Conservation (phyloP, 1,140 invertebrate species). For the Hypsibius dujardini region DNA sequence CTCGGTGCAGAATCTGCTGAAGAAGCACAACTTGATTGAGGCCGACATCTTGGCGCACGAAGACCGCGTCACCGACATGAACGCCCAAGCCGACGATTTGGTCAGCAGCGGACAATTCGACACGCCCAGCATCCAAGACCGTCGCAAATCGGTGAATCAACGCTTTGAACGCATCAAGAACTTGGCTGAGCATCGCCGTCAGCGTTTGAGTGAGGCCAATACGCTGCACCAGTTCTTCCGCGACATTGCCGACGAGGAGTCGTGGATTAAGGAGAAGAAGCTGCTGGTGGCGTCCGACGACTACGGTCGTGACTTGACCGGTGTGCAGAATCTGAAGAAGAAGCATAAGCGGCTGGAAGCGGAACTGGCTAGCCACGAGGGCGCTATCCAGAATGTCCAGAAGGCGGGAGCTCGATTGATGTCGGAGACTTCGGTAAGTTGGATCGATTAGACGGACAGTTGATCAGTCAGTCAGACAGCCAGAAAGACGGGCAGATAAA, state of each 20-base stretch:
- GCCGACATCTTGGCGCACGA: slow-evolving; percentile 89
- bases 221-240: slow-evolving; percentile 97
- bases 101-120: slow-evolving; percentile 89
- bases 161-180: slow-evolving; percentile 80
- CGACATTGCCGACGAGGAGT: slow-evolving; percentile 97
- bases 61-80: slow-evolving; percentile 69
- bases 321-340: slow-evolving; percentile 92
- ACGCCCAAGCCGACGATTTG: slow-evolving; percentile 61
- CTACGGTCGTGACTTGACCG: slow-evolving; percentile 90
- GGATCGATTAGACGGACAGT: too few species aligned
- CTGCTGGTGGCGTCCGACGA: slow-evolving; percentile 89
- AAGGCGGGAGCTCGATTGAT: slow-evolving; percentile 89
- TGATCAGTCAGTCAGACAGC: too few species aligned
- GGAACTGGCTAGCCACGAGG: slow-evolving; percentile 84
- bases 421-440: slow-evolving; percentile 43
- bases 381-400: slow-evolving; percentile 86
- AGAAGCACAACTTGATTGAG: slow-evolving; percentile 95
- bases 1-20: slow-evolving; percentile 96
- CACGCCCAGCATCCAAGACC: slow-evolving; percentile 73
- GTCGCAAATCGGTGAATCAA: slow-evolving; percentile 76
- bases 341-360: slow-evolving; percentile 93
- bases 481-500: too few species aligned
- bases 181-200: slow-evolving; percentile 69
- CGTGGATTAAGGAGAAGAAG: slow-evolving; percentile 99
- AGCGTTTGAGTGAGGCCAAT: slow-evolving; percentile 77